These are phyloP conservation scores for Danionella dracula DNA, from an alignment of 2,797 vertebrate genomes.

Conservation along the genomic window DNA sequence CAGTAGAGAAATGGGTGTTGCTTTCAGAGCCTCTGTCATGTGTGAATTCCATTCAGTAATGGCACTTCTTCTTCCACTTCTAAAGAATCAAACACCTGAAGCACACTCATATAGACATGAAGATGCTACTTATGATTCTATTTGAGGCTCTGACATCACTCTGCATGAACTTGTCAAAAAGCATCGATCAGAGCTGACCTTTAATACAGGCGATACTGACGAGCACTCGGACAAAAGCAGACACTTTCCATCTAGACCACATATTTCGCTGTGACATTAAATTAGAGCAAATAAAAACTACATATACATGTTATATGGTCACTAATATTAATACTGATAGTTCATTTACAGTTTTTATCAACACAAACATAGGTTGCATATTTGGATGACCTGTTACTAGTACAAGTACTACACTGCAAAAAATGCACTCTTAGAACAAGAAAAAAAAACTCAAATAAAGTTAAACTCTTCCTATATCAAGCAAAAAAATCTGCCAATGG, in stretches of 20 bases:
- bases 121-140: slow-evolving; percentile 50
- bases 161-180: slow-evolving; percentile 67
- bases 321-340: too few relatives aligned
- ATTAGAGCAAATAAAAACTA: too few relatives aligned
- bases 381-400: too few relatives aligned
- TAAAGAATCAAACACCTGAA: slow-evolving; percentile 23
- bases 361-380: too few relatives aligned
- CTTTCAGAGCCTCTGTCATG: background rate
- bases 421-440: too few relatives aligned
- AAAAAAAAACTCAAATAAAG: too few relatives aligned
- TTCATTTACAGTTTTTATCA: too few relatives aligned
- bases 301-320: too few relatives aligned
- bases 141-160: slow-evolving; percentile 55
- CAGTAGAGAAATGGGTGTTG: background rate
- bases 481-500: too few relatives aligned
- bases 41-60: background rate
- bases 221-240: slow-evolving; percentile 18
- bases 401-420: too few relatives aligned
- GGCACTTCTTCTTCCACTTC: slow-evolving; percentile 56
- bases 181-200: slow-evolving; percentile 73
- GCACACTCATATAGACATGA: slow-evolving; percentile 24
- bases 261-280: background rate
- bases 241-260: slow-evolving; percentile 2
- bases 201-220: slow-evolving; percentile 57
- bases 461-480: too few relatives aligned